Base-by-base conservation (phyloP, 2,797 vertebrate species). In the Neosilurus hyrtlii region DNA sequence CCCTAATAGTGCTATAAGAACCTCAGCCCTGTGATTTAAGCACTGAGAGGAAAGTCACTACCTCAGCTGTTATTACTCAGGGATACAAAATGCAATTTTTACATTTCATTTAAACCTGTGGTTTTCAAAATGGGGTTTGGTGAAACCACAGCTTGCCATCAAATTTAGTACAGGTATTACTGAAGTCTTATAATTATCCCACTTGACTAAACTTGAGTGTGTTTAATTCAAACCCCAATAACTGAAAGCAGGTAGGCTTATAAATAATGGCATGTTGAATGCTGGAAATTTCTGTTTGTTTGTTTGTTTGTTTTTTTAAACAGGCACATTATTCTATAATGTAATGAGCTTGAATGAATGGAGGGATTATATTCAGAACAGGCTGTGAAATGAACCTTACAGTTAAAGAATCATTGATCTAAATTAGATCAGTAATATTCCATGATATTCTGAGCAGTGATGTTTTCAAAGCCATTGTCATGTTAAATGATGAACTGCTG, bases 11-110 rank as follows among this genome's bases (percentile, higher is more conserved):
- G 97, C 97, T 9, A 99, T 81, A 99, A 89, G 91, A 95, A 92
- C 89, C 82, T 71, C 88, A 90, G 94, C 94, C 95, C 94, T 96
- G 96, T 95, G 92, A 95, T 96, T 97, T 97, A 97, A 98, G 96
- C 97, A 95, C 95, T 92, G 95, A 92, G 96, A 96, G 91, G 90
- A 56, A 90, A 98, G 96, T 66, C 87, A 88, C 91, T 92, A 93
- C 90, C 95, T 93, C 83, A 77, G 63, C 93, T 95, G 97, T 99
- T 99, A 99, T 99, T 95, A 89, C 96, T 97, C 96, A 95, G 93
- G 92, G 96, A 96, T 93, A 99, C 96, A 99, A 30, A 1, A 62
- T 56, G 16, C 3, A 20, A 24, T 15, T 8, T 37, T 35, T 68
- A 9, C 24, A 24, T 24, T 52, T 72, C 4, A 8, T 5, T 73